Conservation (phyloP, 2,797 vertebrate species). For the Gymnopithys bicolor region DNA sequence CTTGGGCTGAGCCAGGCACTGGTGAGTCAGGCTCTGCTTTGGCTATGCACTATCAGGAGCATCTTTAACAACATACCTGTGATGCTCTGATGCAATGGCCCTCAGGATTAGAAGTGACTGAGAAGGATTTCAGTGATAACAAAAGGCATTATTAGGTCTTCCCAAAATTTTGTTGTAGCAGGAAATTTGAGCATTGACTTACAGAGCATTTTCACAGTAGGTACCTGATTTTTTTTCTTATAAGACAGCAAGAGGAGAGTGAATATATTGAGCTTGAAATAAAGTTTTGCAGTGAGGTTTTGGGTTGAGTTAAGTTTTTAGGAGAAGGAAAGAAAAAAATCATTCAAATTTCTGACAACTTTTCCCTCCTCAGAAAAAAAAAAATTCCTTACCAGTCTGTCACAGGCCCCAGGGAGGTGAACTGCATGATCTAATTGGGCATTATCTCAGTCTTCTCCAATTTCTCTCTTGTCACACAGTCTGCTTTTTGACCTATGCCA, state of each 20-base stretch:
- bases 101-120: neutral
- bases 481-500: constrained; percentile 70
- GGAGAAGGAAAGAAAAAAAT: neutral
- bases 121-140: neutral
- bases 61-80: neutral
- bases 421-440: constrained; percentile 68
- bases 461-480: constrained; percentile 66
- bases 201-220: neutral
- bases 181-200: neutral
- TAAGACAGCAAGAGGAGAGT: neutral
- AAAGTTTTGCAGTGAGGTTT: neutral
- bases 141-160: neutral
- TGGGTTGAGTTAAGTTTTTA: neutral
- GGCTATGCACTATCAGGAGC: neutral
- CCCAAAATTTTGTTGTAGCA: neutral
- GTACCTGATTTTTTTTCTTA: neutral
- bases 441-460: constrained; percentile 65
- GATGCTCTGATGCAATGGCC: neutral
- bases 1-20: neutral
- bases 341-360: neutral
- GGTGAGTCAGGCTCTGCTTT: neutral
- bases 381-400: constrained; percentile 33
- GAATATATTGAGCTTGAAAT: neutral
- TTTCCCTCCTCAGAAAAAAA: neutral
- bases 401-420: constrained; percentile 46